Percentiles rank a stretch among this genome's conserved stretches.
Evolutionary conservation across 2,113 vertebrate genomes (phyloP).

Genomic region (Chascanopsetta lugubris): DNA sequence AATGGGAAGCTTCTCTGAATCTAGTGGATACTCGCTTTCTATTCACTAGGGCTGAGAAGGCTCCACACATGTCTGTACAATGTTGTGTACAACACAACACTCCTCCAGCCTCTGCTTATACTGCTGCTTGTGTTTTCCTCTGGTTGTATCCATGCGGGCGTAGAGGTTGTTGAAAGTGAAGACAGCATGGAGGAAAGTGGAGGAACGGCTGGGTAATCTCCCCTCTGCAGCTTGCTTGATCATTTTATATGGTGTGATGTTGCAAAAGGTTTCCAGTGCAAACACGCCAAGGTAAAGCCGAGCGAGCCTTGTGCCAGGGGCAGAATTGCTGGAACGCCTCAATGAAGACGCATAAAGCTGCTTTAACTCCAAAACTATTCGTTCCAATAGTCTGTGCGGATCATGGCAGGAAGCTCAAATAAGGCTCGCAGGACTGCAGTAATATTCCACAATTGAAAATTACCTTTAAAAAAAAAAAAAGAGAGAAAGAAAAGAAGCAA

Average conservation of each 20-base stretch:
- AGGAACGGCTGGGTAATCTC: background rate
- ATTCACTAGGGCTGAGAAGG: background rate
- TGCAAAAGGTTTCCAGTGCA: conserved; percentile 14
- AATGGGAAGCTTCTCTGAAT: no score
- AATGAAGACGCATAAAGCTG: background rate
- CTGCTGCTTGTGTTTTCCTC: conserved; percentile 8
- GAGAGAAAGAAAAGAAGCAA: no score
- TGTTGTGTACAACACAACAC: conserved; percentile 1
- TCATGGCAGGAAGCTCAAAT: no score
- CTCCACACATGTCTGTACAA: background rate
- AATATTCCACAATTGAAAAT: no score
- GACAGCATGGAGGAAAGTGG: conserved; percentile 4
- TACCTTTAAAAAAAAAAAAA: no score
- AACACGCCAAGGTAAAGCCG: conserved; percentile 9
- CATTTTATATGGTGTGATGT: conserved; percentile 15
- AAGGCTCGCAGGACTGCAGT: no score
- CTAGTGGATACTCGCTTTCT: no score
- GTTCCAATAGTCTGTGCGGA: background rate
- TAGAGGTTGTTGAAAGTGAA: conserved; percentile 23
- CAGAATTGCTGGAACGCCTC: conserved; percentile 15
- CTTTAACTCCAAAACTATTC: background rate
- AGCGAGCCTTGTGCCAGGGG: conserved; percentile 15
- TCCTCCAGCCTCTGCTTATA: background rate
- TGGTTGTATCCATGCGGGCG: conserved; percentile 17
- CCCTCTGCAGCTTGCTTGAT: background rate